Evolutionary conservation across 2,888 invertebrate genomes (phyloP).

Genomic region (Hololepta plana): DNA sequence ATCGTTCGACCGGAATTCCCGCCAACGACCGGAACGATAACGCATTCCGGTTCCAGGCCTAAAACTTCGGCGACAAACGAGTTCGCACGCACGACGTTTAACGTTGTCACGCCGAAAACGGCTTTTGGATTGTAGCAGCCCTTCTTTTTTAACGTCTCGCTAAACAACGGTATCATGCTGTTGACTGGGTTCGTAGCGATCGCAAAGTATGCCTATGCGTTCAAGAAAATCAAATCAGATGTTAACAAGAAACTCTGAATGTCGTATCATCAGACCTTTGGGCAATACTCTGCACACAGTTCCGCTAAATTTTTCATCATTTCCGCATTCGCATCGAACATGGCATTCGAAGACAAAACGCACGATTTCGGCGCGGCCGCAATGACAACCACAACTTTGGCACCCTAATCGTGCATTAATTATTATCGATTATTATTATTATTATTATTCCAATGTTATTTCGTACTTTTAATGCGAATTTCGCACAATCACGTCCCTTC

Average conservation of each 20-base stretch:
- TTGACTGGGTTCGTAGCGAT: slow-evolving; percentile 38
- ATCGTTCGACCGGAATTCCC: slow-evolving; percentile 59
- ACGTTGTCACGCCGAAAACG: slow-evolving; percentile 56
- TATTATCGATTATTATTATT: too few species aligned
- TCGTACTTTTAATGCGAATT: too few species aligned
- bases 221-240: not conserved
- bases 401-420: slow-evolving; percentile 11
- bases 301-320: slow-evolving; percentile 17
- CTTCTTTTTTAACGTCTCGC: slow-evolving; percentile 44
- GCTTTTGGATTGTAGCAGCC: slow-evolving; percentile 42
- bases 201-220: slow-evolving; percentile 30
- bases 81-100: slow-evolving; percentile 56
- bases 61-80: slow-evolving; percentile 51
- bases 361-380: slow-evolving; percentile 15
- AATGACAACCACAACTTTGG: slow-evolving; percentile 20
- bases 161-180: slow-evolving; percentile 49
- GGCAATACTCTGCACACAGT: slow-evolving; percentile 15
- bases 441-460: too few species aligned
- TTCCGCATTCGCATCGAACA: slow-evolving; percentile 19
- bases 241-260: not conserved
- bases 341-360: slow-evolving; percentile 13
- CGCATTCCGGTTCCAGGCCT: slow-evolving; percentile 41
- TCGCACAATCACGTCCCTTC: slow-evolving; percentile 17
- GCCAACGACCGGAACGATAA: slow-evolving; percentile 57
- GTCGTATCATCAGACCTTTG: slow-evolving; percentile 12